phyloP scores from a whole-genome alignment of 2,888 invertebrate genomes.

The Xylocampa areola region DNA sequence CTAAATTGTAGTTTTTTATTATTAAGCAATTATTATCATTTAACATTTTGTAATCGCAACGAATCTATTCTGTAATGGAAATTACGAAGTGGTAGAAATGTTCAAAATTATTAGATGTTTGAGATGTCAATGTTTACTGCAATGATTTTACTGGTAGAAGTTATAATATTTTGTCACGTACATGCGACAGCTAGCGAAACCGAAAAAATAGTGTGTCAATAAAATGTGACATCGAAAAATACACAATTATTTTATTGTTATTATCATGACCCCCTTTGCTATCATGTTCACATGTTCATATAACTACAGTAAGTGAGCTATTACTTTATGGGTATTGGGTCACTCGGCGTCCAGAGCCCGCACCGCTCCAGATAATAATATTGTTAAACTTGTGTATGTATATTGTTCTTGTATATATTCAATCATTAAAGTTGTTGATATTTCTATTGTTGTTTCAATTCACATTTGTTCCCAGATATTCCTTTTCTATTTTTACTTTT shows the following conservation, averaged over 20 bases:
- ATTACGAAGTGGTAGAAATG: conserved; percentile 29
- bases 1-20: conserved; percentile 56
- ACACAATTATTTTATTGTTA: conserved; percentile 30
- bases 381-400: conserved; percentile 82
- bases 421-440: conserved; percentile 89
- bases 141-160: conserved; percentile 36
- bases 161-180: conserved; percentile 29
- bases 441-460: conserved; percentile 74
- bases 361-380: conserved; percentile 64
- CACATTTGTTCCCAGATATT: neutral
- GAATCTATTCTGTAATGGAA: conserved; percentile 45
- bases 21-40: conserved; percentile 49
- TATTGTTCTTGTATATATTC: conserved; percentile 88
- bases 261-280: conserved; percentile 14
- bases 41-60: conserved; percentile 56
- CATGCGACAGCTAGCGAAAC: conserved; percentile 50
- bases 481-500: no score
- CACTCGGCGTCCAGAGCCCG: conserved; percentile 37
- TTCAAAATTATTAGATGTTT: conserved; percentile 30
- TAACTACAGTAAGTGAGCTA: conserved; percentile 20
- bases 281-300: conserved; percentile 30
- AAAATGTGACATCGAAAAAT: conserved; percentile 16
- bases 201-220: conserved; percentile 39
- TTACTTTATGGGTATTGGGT: conserved; percentile 18
- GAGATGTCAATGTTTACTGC: conserved; percentile 40